These are phyloP conservation scores for Aleiodes sp. DNA, from an alignment of 1,140 invertebrate genomes.

Conservation along the genomic window DNA sequence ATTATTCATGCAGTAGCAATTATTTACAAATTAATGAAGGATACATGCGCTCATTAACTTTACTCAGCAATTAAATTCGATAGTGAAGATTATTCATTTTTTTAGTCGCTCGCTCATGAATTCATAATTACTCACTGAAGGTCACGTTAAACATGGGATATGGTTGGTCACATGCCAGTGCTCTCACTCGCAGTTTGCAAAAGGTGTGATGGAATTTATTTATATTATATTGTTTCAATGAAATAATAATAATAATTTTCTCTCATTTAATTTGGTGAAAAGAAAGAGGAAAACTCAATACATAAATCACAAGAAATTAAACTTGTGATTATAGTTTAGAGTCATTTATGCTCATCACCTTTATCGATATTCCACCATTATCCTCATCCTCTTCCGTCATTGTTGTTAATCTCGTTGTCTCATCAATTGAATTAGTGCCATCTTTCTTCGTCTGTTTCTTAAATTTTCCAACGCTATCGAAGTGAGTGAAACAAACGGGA, in stretches of 20 bases:
- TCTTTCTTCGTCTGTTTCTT: slow-evolving; percentile 61
- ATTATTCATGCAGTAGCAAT: not conserved
- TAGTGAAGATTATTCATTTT: no score
- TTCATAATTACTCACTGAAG: not conserved
- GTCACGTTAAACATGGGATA: not conserved
- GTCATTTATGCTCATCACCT: slow-evolving; percentile 67
- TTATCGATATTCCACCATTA: slow-evolving; percentile 70
- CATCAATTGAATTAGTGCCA: slow-evolving; percentile 49
- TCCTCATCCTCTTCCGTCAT: slow-evolving; percentile 68
- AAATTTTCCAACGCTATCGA: slow-evolving; percentile 52
- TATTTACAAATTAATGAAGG: not conserved
- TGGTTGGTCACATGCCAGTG: slow-evolving; percentile 1
- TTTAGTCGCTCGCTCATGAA: not conserved
- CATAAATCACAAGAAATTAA: not conserved
- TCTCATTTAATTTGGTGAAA: no score
- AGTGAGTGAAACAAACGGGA: no score
- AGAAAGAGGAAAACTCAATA: no score
- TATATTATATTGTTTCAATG: not conserved
- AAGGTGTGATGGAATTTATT: not conserved
- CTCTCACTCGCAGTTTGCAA: slow-evolving; percentile 7
- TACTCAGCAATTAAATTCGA: no score
- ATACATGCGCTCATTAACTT: not conserved
- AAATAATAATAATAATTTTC: not conserved
- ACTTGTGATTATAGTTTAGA: slow-evolving; percentile 58
- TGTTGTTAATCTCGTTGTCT: slow-evolving; percentile 60